Percentiles rank a stretch among this genome's conserved stretches.
Conservation (phyloP, 2,888 invertebrate genomes). For the Dioctria rufipes region DNA sequence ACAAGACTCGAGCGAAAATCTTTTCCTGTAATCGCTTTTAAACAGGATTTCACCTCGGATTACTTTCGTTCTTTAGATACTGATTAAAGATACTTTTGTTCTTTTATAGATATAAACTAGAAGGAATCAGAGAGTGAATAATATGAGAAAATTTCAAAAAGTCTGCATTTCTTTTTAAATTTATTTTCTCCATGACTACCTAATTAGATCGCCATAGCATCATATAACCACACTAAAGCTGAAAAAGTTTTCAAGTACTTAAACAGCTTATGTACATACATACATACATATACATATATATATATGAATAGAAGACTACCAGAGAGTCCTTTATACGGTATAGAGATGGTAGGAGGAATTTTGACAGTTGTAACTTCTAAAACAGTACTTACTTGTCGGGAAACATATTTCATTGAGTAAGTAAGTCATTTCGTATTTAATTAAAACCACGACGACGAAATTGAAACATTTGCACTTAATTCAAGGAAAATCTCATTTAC, state of each 20-base stretch:
- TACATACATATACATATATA: too few relatives aligned
- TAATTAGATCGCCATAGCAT: too few relatives aligned
- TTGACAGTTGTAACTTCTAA: slow-evolving; percentile 1
- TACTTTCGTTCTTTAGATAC: slow-evolving; percentile 25
- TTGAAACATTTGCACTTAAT: slow-evolving; percentile 60
- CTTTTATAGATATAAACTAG: background rate
- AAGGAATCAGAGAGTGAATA: background rate
- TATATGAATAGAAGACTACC: too few relatives aligned
- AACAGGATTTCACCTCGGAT: slow-evolving; percentile 22
- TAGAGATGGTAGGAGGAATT: background rate
- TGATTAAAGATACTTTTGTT: slow-evolving; percentile 17
- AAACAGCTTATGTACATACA: too few relatives aligned
- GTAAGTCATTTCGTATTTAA: slow-evolving; percentile 56
- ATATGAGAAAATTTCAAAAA: background rate
- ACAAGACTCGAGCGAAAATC: background rate
- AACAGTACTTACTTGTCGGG: background rate
- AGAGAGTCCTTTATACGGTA: too few relatives aligned
- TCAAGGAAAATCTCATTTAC: slow-evolving; percentile 59
- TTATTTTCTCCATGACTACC: too few relatives aligned
- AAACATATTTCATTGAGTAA: slow-evolving; percentile 51
- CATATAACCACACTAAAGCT: too few relatives aligned
- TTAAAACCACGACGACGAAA: slow-evolving; percentile 60
- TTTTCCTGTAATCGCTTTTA: slow-evolving; percentile 26
- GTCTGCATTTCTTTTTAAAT: background rate
- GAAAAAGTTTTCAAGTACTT: too few relatives aligned